These are phyloP conservation scores for Folsomia manolachei DNA, from an alignment of 2,888 invertebrate genomes.

Conservation along the genomic window DNA sequence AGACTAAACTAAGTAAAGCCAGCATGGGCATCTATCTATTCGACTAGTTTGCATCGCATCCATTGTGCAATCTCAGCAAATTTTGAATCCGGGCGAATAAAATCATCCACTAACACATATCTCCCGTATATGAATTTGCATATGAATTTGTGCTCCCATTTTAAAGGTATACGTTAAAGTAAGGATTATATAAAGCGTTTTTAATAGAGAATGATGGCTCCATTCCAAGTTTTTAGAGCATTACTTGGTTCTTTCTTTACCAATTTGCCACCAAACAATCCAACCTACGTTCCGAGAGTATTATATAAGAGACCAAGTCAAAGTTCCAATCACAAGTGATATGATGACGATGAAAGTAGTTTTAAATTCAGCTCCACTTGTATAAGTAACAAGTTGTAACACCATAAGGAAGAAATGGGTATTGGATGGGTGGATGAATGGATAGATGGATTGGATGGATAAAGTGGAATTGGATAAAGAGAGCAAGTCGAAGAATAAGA, in stretches of 20 bases:
- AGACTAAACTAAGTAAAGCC: not conserved
- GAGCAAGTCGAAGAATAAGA: no score
- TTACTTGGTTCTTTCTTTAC: not conserved
- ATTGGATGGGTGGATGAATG: no score
- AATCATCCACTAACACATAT: no score
- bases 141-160: not conserved
- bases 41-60: not conserved
- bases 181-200: not conserved
- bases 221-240: not conserved
- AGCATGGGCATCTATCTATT: no score
- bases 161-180: no score
- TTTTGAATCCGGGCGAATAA: not conserved
- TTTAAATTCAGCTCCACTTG: not conserved
- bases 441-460: slow-evolving; percentile 13
- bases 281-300: not conserved
- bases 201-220: not conserved
- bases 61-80: not conserved
- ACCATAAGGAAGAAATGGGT: not conserved
- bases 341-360: not conserved
- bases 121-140: not conserved
- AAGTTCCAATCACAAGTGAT: not conserved
- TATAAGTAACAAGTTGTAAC: no score
- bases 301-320: not conserved
- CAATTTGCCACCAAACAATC: no score
- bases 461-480: slow-evolving; percentile 6